These are phyloP conservation scores for Pseudomyrmex gracilis DNA, from an alignment of 1,140 invertebrate genomes.

Conservation along the genomic window DNA sequence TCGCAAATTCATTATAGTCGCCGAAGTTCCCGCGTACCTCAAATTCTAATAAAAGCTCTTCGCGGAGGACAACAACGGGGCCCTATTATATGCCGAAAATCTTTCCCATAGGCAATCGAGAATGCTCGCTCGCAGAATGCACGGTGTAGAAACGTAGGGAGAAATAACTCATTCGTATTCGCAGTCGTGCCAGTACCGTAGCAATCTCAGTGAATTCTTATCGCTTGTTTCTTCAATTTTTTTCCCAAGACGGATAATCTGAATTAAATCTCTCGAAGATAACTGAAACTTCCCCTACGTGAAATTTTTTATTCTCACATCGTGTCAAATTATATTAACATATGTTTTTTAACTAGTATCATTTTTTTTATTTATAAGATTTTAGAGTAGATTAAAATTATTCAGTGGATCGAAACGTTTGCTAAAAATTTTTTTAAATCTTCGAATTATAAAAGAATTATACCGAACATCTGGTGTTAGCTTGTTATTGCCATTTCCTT, in stretches of 20 bases:
- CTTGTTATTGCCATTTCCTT: no score
- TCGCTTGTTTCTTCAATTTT: conserved; percentile 2
- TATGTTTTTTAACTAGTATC: no score
- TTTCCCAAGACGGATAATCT: conserved; percentile 58
- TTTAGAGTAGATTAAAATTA: no score
- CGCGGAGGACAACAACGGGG: conserved; percentile 58
- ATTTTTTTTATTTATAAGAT: neutral
- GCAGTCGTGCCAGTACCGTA: conserved; percentile 67
- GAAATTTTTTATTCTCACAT: neutral
- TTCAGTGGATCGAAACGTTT: no score
- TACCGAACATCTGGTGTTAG: no score
- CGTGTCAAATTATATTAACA: conserved; percentile 2
- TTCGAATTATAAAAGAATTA: no score
- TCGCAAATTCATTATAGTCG: conserved; percentile 69
- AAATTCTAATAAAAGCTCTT: conserved; percentile 74
- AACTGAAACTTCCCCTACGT: neutral
- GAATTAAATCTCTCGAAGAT: conserved; percentile 33
- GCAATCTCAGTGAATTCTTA: conserved; percentile 50
- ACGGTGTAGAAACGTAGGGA: conserved; percentile 50
- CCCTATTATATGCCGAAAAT: conserved; percentile 73
- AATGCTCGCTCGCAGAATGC: conserved; percentile 55
- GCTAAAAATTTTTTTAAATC: no score
- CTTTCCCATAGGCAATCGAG: conserved; percentile 74
- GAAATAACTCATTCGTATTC: conserved; percentile 71
- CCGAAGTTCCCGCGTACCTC: conserved; percentile 65